A percentile compares a stretch with the other conserved stretches of the same genome.
Conservation (phyloP, 2,888 invertebrate genomes). For the Andrena fulva region DNA sequence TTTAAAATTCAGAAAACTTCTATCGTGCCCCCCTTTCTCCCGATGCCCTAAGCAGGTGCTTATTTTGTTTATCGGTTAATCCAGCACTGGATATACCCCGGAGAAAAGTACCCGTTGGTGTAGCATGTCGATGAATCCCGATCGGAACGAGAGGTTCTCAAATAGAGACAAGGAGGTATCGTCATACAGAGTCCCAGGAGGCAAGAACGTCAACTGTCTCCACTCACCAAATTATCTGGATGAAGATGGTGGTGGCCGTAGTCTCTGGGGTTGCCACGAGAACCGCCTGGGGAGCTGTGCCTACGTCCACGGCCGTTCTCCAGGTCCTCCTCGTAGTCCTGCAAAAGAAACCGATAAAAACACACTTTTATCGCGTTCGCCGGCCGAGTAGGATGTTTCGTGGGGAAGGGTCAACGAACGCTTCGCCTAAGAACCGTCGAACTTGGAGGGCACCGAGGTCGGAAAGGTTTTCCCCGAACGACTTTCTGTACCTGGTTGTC, state of each 20-base stretch:
- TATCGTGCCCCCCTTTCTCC: too few species aligned
- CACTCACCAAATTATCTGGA: conserved; percentile 84
- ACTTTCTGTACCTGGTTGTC: conserved; percentile 82
- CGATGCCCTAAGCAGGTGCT: too few species aligned
- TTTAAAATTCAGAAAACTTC: too few species aligned
- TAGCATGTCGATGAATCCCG: neutral
- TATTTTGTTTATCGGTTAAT: too few species aligned
- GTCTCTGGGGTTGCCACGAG: conserved; percentile 88
- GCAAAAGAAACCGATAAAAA: conserved; percentile 71
- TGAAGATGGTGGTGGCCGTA: conserved; percentile 81
- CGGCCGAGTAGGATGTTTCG: conserved; percentile 5
- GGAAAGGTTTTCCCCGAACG: conserved; percentile 31
- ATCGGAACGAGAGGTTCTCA: neutral
- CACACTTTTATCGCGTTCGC: conserved; percentile 43
- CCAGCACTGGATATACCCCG: too few species aligned
- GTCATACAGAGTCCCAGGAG: conserved; percentile 8
- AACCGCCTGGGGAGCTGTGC: conserved; percentile 90
- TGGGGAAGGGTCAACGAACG: neutral
- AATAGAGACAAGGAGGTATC: conserved; percentile 18
- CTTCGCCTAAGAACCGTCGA: conserved; percentile 18
- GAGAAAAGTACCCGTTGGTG: neutral
- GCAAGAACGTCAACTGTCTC: neutral
- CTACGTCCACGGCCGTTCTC: conserved; percentile 88
- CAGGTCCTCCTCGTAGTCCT: conserved; percentile 91
- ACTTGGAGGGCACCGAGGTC: neutral